These are phyloP conservation scores for Sphyrna mokarran DNA, from an alignment of 2,113 vertebrate species.

Conservation along the genomic window DNA sequence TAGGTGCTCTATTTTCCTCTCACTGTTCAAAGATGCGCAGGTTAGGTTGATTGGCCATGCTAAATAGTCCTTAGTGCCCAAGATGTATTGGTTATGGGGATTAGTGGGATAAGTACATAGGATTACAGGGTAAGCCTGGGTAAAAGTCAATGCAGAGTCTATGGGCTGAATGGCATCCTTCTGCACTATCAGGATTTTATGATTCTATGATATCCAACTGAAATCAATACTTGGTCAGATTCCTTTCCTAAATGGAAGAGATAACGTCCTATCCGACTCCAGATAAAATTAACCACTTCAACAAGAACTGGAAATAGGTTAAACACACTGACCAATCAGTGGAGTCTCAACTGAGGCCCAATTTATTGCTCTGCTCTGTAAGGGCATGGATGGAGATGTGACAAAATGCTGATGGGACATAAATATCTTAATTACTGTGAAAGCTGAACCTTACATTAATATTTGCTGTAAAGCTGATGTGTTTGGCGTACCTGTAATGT, in stretches of 20 bases:
- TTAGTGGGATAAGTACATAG: no score
- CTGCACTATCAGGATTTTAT: no score
- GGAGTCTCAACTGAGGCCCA: background rate
- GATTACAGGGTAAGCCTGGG: no score
- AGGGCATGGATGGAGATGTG: no score
- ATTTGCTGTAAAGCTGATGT: background rate
- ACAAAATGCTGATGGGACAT: background rate
- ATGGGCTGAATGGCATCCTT: no score
- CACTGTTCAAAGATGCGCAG: no score
- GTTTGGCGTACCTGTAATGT: background rate
- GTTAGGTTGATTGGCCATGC: no score
- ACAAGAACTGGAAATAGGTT: background rate
- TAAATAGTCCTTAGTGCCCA: no score
- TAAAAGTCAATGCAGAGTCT: no score
- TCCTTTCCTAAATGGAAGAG: background rate
- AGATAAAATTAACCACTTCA: background rate
- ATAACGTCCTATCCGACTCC: background rate
- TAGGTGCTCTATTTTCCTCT: no score
- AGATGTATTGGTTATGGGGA: no score
- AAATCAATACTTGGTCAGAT: background rate
- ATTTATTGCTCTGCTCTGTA: background rate
- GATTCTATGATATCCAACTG: background rate
- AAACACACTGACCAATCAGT: background rate
- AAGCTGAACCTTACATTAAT: background rate
- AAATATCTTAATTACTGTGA: background rate